A percentile compares a stretch with the other conserved stretches of the same genome.
Conservation (phyloP, 2,888 invertebrate species). For the Embidobia sp. region DNA sequence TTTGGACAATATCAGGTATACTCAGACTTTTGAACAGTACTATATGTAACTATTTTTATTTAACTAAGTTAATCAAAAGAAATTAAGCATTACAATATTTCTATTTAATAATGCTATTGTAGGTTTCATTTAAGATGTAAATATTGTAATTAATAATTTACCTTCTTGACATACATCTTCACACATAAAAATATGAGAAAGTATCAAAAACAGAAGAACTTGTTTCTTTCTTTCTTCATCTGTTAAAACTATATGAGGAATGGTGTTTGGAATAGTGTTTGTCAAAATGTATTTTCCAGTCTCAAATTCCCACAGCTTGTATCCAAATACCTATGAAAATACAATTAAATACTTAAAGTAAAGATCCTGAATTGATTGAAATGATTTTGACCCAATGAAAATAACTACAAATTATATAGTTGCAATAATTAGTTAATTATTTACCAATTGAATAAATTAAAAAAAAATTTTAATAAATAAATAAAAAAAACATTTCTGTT, state of each 20-base stretch:
- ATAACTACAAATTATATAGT: too few relatives aligned
- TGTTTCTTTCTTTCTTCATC: slow-evolving; percentile 80
- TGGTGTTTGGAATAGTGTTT: slow-evolving; percentile 70
- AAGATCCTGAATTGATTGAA: too few relatives aligned
- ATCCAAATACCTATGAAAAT: slow-evolving; percentile 84
- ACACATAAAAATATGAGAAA: slow-evolving; percentile 83
- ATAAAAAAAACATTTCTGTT: too few relatives aligned
- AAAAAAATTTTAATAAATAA: slow-evolving; percentile 10
- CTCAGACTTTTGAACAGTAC: too few relatives aligned
- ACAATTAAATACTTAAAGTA: too few relatives aligned
- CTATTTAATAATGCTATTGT: neutral
- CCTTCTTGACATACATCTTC: slow-evolving; percentile 79
- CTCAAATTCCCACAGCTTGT: slow-evolving; percentile 81
- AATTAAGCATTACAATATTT: too few relatives aligned
- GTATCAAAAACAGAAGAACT: slow-evolving; percentile 81
- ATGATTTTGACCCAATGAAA: too few relatives aligned
- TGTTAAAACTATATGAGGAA: slow-evolving; percentile 66
- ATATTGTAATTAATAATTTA: slow-evolving; percentile 2
- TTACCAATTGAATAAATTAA: too few relatives aligned
- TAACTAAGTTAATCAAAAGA: too few relatives aligned
- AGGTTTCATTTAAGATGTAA: neutral
- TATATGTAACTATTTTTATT: too few relatives aligned
- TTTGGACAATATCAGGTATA: too few relatives aligned
- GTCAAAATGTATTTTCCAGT: slow-evolving; percentile 72
- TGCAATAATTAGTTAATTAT: too few relatives aligned